Percentiles rank a stretch among this genome's conserved stretches.
phyloP scores from a whole-genome alignment of 1,140 invertebrate genomes.

The Trichonephila inaurata region DNA sequence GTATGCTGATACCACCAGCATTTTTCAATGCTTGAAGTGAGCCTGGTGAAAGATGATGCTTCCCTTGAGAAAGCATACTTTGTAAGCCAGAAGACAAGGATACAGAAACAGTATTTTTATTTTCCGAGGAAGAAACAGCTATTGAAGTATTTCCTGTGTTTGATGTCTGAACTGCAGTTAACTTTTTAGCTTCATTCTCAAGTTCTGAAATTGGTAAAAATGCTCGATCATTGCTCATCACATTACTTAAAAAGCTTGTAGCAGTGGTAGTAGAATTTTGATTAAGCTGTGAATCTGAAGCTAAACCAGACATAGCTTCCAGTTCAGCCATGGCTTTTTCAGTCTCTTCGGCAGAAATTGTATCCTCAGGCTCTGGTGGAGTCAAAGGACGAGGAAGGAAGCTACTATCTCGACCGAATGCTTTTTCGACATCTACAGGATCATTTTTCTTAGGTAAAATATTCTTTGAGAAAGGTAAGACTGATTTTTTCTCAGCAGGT shows the following conservation, averaged over 20 bases:
- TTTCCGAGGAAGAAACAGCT: background rate
- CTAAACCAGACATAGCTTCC: background rate
- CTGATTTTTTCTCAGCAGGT: background rate
- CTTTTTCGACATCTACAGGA: constrained; percentile 67
- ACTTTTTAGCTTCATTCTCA: background rate
- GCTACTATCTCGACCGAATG: constrained; percentile 67
- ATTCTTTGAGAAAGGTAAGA: constrained; percentile 46
- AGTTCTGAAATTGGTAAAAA: background rate
- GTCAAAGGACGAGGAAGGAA: constrained; percentile 70
- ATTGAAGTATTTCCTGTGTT: background rate
- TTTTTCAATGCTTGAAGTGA: constrained; percentile 43
- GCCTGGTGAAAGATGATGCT: background rate
- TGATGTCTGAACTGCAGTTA: background rate
- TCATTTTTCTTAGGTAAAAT: constrained; percentile 70
- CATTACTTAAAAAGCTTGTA: constrained; percentile 14
- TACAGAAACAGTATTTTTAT: background rate
- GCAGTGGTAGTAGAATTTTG: background rate
- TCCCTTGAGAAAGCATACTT: background rate
- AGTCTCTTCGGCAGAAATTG: constrained; percentile 60
- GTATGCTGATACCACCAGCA: constrained; percentile 14
- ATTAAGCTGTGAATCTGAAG: background rate
- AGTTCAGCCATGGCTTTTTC: constrained; percentile 63
- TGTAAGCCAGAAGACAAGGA: background rate
- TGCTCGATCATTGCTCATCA: background rate
- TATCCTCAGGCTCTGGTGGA: constrained; percentile 66